Evolutionary conservation across 1,140 invertebrate genomes (phyloP), one percentile per base, ranked within the genome.

Genomic region (Episyrphus balteatus): DNA sequence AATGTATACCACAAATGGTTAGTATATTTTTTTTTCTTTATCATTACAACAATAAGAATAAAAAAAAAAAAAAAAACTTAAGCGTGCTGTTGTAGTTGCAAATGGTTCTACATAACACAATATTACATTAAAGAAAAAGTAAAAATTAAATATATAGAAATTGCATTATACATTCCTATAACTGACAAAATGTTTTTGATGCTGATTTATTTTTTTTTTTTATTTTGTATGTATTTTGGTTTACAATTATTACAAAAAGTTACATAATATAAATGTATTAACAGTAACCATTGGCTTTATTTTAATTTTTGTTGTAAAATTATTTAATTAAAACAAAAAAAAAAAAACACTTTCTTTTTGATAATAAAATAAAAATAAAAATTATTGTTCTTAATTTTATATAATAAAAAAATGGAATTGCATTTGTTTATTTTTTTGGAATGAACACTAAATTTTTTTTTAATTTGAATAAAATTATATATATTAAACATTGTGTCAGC

Each of bases 141-240:
- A n/a, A n/a, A 9, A 18, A 41, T 18, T 5, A 17, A 41, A 37
- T 37, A 37, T 14, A 14, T 37, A 14, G 11, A 37, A 37, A 37
- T 17, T 37, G 15, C 3, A 5, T 44, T 11, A 1, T 14, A 45
- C 12, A 39, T 44, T 39, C 37, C 59, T 62, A 63, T 68, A 68
- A 68, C 66, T 68, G 66, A 68, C 66, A 68, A 68, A 68, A 68
- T 68, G 66, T 61, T 68, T 68, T 68, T 68, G 62, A 62, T 66
- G 64, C 61, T 65, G 62, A 59, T 59, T 46, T 47, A 38, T 12
- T 19, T 30, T 12, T 33, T 11, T 19, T 18, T 41, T 38, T n/a
- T 48, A 5, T n/a, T n/a, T n/a, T n/a, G n/a, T n/a, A n/a, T n/a
- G n/a, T n/a, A n/a, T n/a, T n/a, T n/a, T n/a, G n/a, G n/a, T n/a